Evolutionary conservation across 2,888 invertebrate genomes (phyloP), one percentile per base, ranked within the genome.

Genomic region (Helobdella robusta): DNA sequence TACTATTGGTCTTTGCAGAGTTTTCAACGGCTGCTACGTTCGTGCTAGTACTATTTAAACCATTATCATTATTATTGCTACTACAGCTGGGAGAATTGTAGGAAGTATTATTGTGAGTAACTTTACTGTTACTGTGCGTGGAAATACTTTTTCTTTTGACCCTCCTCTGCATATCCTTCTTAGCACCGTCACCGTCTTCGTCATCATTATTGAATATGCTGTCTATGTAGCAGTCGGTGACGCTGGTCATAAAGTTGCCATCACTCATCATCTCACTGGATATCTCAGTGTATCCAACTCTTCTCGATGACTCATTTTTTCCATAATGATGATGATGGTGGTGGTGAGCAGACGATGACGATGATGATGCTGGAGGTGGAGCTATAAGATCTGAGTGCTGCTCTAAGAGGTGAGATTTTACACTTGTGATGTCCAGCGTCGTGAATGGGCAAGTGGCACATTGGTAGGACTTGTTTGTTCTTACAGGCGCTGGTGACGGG

Each of bases 361-460:
- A 40, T 30, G 56, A 56, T 28, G n/a, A 30, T 20, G 30, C 28
- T 5, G 4, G 28, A n/a, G n/a, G n/a, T n/a, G n/a, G n/a, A n/a
- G n/a, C n/a, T 5, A 28, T 8, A n/a, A 30, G 30, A 8, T 20
- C 8, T 25, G 56, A 60, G 60, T 68, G 68, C 50, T 66, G 59
- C 20, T 32, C 34, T 23, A 18, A 28, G 30, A 66, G 44, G 40
- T 68, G 68, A 3, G 28, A n/a, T 15, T 58, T 58, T 15, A 68
- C 65, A 36, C 58, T 52, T 23, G 59, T 36, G 15, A 46, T n/a
- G 34, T 64, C 56, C 5, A 67, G 67, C 11, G 66, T 65, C 36
- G 63, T 64, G 61, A 52, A 67, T 18, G 66, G 59, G 34, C 68
- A 68, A 34, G 64, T 54, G 30, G 68, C 66, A 25, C 68, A 68